phyloP scores from a whole-genome alignment of 2,113 vertebrate genomes.

The Silurus glanis region DNA sequence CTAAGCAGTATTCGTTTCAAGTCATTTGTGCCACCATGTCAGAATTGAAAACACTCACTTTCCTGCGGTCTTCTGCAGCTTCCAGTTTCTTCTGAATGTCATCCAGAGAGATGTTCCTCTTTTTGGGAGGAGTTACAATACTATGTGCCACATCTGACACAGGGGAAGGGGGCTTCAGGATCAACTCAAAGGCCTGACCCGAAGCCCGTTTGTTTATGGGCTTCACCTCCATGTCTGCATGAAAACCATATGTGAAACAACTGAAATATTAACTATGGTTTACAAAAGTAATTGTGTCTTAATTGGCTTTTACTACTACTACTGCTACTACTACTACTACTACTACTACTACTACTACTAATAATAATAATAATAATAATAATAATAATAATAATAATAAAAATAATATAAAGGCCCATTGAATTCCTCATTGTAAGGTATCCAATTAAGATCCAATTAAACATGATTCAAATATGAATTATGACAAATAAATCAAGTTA shows the following conservation, averaged over 20 bases:
- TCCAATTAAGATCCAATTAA: neutral
- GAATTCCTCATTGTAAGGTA: neutral
- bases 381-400: neutral
- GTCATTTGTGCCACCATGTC: too few relatives aligned
- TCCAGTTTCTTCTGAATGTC: conserved; percentile 96
- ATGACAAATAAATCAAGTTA: neutral
- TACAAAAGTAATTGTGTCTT: neutral
- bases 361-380: neutral
- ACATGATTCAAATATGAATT: neutral
- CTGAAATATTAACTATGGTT: neutral
- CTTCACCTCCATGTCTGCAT: conserved; percentile 95
- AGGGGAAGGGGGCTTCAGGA: conserved; percentile 92
- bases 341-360: neutral
- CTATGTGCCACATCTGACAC: conserved; percentile 84
- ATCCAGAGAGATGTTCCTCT: conserved; percentile 92
- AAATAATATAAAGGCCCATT: too few relatives aligned
- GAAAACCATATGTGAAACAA: conserved; percentile 17
- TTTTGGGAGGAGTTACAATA: conserved; percentile 85
- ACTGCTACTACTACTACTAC: neutral
- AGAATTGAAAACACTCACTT: conserved; percentile 70
- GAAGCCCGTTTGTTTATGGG: conserved; percentile 93
- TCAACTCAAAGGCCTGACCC: conserved; percentile 97
- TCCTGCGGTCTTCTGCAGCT: conserved; percentile 92
- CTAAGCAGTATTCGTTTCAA: neutral
- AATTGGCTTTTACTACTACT: neutral